Base-by-base conservation (phyloP, 2,888 invertebrate species). In the Drosophila nigritarsus region DNA sequence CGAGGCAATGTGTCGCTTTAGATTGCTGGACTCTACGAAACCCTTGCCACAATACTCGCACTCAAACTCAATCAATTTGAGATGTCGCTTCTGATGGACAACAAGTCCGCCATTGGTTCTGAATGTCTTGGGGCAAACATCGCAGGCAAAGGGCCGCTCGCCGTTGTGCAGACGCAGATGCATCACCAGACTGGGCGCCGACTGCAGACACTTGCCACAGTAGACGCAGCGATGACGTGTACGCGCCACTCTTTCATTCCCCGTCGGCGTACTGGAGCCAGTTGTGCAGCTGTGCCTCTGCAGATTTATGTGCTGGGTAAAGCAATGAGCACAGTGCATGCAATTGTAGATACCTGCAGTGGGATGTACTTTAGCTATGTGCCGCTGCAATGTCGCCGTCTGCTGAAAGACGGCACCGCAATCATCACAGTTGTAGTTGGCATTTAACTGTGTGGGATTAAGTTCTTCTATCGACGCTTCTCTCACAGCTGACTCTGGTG, bases 361-460 rank as follows among this genome's bases (percentile, higher is more conserved):
- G 29, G 63, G 15, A 51, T 82, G 75, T 51, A 77, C 13, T 45
- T 77, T 77, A 48, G 82, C 75, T n/a, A 91, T 78, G 63, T 93
- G 92, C 0, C 90, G 86, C 42, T 87, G 83, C 4, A 93, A 70
- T 20, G 91, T 90, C 3, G 72, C 70, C 0, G 85, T 73, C 18
- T 89, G 89, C 13, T 85, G 86, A 61, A 93, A 93, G 2, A 82
- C 78, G 3, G 92, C 92, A 0, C 90, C 90, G 55, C 93, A 93
- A 24, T 83, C 75, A 48, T 91, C 90, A 50, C 93, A 93, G 15
- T 64, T 75, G 48, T 49, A 77, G 15, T 27, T 18, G 11, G 20
- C 15, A 49, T 18, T 24, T 11, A 29, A 3, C 30, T 45, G 18
- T 4, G 1, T 24, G 1, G 1, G n/a, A 24, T n/a, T 15, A 2